Base-by-base conservation (phyloP, 2,888 invertebrate species). In the Hermaeophaga mercurialis region DNA sequence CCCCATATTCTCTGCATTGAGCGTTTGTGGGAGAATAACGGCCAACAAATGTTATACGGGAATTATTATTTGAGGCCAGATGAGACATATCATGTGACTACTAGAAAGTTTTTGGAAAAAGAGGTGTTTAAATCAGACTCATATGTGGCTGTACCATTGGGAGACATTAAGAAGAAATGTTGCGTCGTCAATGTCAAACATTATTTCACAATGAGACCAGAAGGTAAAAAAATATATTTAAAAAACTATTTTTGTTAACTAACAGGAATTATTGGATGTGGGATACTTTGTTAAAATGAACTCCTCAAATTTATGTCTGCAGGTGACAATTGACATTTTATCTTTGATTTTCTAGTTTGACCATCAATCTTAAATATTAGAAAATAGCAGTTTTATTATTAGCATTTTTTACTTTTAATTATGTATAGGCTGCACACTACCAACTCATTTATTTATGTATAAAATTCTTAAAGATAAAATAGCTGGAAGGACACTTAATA, bases 51-150 rank as follows among this genome's bases (percentile, higher is more conserved):
- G 88, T 83, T 96, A 67, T 91, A 93, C 70, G 96, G 94, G n/a
- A 91, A 90, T 72, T 89, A 93, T 70, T 97, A 94, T 75, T 89
- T 84, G 63, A 85, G 96, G 50, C 98, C 98, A 0, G 90, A 91
- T 70, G 97, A 99, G 78, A 99, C 99, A 0, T 97, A 89, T 80
- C 98, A 99, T 78, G 85, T 96, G 5, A 90, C 94, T 8, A 94
- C 95, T 0, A 85, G 97, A 67, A 96, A 95, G 79, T 99, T 99
- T 79, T 82, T 97, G 0, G 93, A 96, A 68, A 94, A 94, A 78
- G 97, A 98, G 75, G 91, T 99, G 41, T 98, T 99, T 76, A 94
- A 96, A 78, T 96, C 94, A 56, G 96, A 96, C 68, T 85, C 89
- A 48, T 90, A 91, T 66, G 88, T 91, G 65, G 88, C 90, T 1